phyloP scores from a whole-genome alignment of 1,140 invertebrate genomes.

The Polyergus mexicanus region DNA sequence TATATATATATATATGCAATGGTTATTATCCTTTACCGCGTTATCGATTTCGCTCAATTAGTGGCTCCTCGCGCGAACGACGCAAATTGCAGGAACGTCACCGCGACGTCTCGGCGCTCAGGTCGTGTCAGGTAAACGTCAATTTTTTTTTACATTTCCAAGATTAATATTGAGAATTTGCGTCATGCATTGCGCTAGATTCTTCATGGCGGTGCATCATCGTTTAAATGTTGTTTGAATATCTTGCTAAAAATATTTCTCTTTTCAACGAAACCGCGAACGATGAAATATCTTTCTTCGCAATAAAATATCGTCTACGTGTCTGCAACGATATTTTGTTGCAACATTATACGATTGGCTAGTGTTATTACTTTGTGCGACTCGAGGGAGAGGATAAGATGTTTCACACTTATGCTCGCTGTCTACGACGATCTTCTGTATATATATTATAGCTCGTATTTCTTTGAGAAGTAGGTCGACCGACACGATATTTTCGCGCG shows the following conservation, averaged over 20 bases:
- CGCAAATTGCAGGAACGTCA: constrained; percentile 68
- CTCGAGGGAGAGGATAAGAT: neutral
- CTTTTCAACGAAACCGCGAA: neutral
- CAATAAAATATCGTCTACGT: neutral
- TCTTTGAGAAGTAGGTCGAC: constrained; percentile 49
- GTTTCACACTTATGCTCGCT: constrained; percentile 16
- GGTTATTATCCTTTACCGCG: constrained; percentile 65
- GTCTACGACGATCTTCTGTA: neutral
- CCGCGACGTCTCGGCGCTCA: constrained; percentile 53
- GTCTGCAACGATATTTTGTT: neutral
- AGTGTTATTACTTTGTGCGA: constrained; percentile 15
- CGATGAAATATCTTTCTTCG: neutral
- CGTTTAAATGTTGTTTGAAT: neutral
- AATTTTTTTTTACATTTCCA: neutral
- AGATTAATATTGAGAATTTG: constrained; percentile 16
- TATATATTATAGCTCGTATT: constrained; percentile 11
- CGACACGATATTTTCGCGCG: constrained; percentile 40
- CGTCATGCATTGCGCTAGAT: neutral
- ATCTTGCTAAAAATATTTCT: neutral
- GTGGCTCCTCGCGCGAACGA: constrained; percentile 42
- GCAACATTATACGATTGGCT: constrained; percentile 25
- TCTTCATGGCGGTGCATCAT: neutral
- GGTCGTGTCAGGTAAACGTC: constrained; percentile 8
- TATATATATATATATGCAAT: neutral
- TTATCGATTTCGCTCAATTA: constrained; percentile 69